These are phyloP conservation scores for Macrostomum cliftonense DNA, from an alignment of 2,888 invertebrate genomes.

Conservation along the genomic window DNA sequence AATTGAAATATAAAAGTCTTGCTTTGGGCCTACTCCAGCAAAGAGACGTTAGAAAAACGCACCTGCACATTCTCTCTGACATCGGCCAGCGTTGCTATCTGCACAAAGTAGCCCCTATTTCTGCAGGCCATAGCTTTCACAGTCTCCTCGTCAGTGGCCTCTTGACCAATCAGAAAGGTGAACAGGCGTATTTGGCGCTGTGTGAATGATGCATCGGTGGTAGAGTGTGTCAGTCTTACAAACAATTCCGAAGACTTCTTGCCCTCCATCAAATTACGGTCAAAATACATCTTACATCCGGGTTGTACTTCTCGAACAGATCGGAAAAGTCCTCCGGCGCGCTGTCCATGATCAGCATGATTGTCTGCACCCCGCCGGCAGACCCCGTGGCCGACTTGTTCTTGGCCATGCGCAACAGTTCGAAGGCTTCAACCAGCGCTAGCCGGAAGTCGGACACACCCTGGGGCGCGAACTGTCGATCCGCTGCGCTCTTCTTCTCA, in stretches of 20 bases:
- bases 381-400: conserved; percentile 2
- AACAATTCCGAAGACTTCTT: too few species aligned
- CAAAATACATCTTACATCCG: conserved; percentile 35
- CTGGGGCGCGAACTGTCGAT: too few species aligned
- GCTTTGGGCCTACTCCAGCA: too few species aligned
- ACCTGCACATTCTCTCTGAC: conserved; percentile 76
- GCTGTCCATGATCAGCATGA: conserved; percentile 96
- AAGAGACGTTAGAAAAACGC: too few species aligned
- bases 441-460: conserved; percentile 47
- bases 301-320: conserved; percentile 73
- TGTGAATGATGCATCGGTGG: conserved; percentile 39
- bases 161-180: conserved; percentile 88
- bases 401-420: conserved; percentile 53
- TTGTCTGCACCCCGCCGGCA: conserved; percentile 47
- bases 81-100: conserved; percentile 83
- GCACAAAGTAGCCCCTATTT: conserved; percentile 71
- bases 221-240: too few species aligned
- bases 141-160: conserved; percentile 62
- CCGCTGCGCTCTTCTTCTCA: conserved; percentile 55
- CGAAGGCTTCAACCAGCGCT: conserved; percentile 66
- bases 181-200: conserved; percentile 57
- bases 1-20: background rate
- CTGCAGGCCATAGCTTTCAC: conserved; percentile 96
- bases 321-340: conserved; percentile 81
- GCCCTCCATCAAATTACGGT: too few species aligned